phyloP scores from a whole-genome alignment of 1,140 invertebrate species.

The Ylistrum balloti region DNA sequence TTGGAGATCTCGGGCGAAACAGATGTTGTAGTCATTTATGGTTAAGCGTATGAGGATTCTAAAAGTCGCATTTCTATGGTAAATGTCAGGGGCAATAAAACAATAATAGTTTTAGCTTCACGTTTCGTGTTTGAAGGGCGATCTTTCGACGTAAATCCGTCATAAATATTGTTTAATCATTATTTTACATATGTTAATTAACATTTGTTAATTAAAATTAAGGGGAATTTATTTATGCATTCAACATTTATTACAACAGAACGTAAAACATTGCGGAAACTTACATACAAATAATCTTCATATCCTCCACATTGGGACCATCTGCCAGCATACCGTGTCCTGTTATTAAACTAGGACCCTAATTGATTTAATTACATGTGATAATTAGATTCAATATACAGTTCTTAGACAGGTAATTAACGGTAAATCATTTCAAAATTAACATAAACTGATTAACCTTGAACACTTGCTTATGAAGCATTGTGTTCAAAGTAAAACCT shows the following conservation, averaged over 20 bases:
- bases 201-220: neutral
- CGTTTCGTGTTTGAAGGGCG: neutral
- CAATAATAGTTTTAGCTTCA: neutral
- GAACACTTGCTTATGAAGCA: neutral
- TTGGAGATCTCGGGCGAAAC: too few species aligned
- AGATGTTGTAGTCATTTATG: too few species aligned
- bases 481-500: neutral
- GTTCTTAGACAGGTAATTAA: constrained; percentile 1
- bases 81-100: neutral
- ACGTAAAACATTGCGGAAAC: neutral
- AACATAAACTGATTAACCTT: neutral
- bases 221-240: neutral
- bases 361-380: constrained; percentile 13
- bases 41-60: too few species aligned
- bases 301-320: neutral
- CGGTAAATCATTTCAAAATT: constrained; percentile 19
- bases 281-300: neutral
- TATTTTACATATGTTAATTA: constrained; percentile 2
- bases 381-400: constrained; percentile 40
- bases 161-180: constrained; percentile 15
- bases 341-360: neutral
- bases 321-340: neutral
- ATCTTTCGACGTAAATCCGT: constrained; percentile 33
- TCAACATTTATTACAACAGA: neutral
- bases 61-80: neutral